These are phyloP conservation scores for Oryzias melastigma DNA, from an alignment of 2,113 vertebrate species.

Conservation along the genomic window DNA sequence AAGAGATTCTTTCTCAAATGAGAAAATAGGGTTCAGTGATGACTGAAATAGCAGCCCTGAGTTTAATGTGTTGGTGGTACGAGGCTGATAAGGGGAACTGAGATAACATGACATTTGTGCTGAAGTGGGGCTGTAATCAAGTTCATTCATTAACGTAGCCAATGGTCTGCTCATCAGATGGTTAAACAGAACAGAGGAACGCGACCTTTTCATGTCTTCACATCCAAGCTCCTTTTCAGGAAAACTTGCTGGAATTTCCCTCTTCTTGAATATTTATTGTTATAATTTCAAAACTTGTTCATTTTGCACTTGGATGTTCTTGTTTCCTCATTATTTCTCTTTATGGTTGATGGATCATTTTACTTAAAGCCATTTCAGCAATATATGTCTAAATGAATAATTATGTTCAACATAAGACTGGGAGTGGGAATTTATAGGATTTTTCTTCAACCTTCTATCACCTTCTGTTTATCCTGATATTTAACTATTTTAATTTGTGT, in stretches of 20 bases:
- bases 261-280: conserved; percentile 9
- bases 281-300: conserved; percentile 12
- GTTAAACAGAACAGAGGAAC: conserved; percentile 7
- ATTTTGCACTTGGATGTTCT: no score
- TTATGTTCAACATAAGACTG: no score
- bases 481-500: no score
- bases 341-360: no score
- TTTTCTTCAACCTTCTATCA: no score
- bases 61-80: not conserved
- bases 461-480: no score
- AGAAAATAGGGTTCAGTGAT: conserved; percentile 6
- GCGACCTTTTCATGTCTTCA: not conserved
- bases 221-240: conserved; percentile 12
- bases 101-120: not conserved
- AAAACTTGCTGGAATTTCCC: conserved; percentile 18
- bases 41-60: conserved; percentile 8
- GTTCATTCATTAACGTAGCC: not conserved
- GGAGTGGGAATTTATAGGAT: no score
- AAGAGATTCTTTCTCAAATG: conserved; percentile 23
- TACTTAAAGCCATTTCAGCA: no score
- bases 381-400: no score
- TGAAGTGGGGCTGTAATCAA: not conserved
- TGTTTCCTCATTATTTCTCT: no score
- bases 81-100: not conserved
- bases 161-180: conserved; percentile 16